phyloP scores from a whole-genome alignment of 1,140 invertebrate genomes.

The Acromyrmex echinatior region DNA sequence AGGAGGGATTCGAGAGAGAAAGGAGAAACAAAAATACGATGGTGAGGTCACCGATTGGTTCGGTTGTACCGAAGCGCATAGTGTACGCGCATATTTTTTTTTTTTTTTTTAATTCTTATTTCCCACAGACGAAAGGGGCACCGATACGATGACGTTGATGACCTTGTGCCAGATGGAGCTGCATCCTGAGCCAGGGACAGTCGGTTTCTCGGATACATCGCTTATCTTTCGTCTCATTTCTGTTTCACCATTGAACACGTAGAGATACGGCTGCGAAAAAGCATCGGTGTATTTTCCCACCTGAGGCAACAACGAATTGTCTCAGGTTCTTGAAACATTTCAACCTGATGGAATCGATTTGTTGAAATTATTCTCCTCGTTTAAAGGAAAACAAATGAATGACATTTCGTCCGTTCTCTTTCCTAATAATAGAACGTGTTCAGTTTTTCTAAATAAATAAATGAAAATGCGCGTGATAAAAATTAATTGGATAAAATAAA shows the following conservation, averaged over 20 bases:
- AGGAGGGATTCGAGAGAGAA: slow-evolving; percentile 41
- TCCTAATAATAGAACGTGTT: not conserved
- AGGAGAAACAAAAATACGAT: slow-evolving; percentile 62
- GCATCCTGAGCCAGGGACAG: slow-evolving; percentile 79
- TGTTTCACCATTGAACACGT: not conserved
- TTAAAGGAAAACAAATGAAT: not conserved
- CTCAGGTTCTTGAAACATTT: not conserved
- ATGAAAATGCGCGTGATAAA: not conserved
- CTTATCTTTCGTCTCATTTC: slow-evolving; percentile 47
- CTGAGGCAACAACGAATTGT: not conserved
- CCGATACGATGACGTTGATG: slow-evolving; percentile 67
- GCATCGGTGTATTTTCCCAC: not conserved
- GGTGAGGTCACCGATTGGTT: slow-evolving; percentile 57
- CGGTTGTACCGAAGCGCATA: slow-evolving; percentile 9
- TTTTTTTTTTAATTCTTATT: not conserved
- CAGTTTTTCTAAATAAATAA: not conserved
- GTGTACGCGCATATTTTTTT: slow-evolving; percentile 20
- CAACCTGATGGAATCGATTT: not conserved
- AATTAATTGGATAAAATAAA: not conserved
- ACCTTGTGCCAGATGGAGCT: slow-evolving; percentile 82
- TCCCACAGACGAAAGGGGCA: slow-evolving; percentile 64
- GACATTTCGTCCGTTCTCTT: not conserved
- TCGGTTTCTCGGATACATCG: slow-evolving; percentile 40
- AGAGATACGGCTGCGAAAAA: slow-evolving; percentile 28
- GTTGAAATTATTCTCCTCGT: not conserved